Conservation (phyloP, 1,140 invertebrate genomes). For the Ceratoteleas bidentatus region DNA sequence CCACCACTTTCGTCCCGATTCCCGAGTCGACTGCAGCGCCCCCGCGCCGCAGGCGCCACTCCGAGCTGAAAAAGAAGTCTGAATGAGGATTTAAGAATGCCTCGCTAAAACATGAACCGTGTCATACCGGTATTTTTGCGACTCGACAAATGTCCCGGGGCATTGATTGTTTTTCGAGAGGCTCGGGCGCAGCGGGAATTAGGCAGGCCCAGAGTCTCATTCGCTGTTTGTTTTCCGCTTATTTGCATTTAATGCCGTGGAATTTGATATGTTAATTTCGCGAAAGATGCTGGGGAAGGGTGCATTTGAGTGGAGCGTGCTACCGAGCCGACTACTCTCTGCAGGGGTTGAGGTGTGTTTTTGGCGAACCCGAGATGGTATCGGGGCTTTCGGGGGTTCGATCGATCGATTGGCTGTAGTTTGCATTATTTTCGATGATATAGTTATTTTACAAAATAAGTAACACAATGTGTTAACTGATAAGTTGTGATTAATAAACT, state of each 20-base stretch:
- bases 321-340: too few species aligned
- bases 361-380: too few species aligned
- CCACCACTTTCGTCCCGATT: too few species aligned
- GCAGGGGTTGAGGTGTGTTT: too few species aligned
- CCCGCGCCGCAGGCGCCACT: conserved; percentile 16
- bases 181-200: background rate
- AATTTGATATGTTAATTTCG: background rate
- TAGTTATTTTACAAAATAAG: too few species aligned
- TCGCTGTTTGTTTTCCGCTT: background rate
- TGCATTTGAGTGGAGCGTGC: too few species aligned
- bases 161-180: background rate
- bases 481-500: too few species aligned
- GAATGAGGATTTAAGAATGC: conserved; percentile 30
- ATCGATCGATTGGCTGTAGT: too few species aligned
- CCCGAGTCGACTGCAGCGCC: too few species aligned
- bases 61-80: conserved; percentile 11
- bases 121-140: conserved; percentile 23
- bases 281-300: background rate
- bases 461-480: too few species aligned
- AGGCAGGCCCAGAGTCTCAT: background rate
- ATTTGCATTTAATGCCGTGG: background rate
- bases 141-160: conserved; percentile 2
- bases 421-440: too few species aligned
- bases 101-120: conserved; percentile 39
- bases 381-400: too few species aligned